Evolutionary conservation across 2,888 invertebrate genomes (phyloP), one percentile per base, ranked within the genome.

Genomic region (Acronicta leporina): DNA sequence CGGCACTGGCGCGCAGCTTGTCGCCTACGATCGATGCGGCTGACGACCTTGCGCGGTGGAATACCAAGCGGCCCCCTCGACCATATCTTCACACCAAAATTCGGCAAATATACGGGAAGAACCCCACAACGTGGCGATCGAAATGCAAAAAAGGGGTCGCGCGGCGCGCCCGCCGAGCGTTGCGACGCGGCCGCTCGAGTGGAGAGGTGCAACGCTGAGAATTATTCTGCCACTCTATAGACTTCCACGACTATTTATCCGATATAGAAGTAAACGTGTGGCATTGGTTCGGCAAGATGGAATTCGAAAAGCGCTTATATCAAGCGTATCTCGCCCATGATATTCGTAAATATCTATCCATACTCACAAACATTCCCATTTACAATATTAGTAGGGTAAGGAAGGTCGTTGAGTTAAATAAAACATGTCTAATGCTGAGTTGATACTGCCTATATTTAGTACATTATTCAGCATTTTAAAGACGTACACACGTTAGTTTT

Each of bases 21-120:
- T 80, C 81, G 70, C 71, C 73, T 69, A 68, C 85, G 87, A 91
- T 91, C 90, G 86, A 91, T 90, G 84, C 82, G 89, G 87, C 62
- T 88, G 84, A 82, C 82, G 89, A 90, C 87, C 90, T 87, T 89
- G 91, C 90, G 91, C 89, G 73, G 70, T 77, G 73, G 58, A 66
- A 68, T 68, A 27, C 51, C 63, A 60, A 42, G 53, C 46, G 57
- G 53, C 46, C 46, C 56, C 60, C 51, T 47, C 47, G 14, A 58
- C 53, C 45, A 30, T 58, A 60, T 72, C 68, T 65, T 68, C 44
- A 57, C 54, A 61, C 68, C 61, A 71, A 78, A 76, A 53, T 70
- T 68, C 62, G 42, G 49, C 10, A 61, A 69, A 73, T 49, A 55
- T 38, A 38, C 40, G 46, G 30, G 47, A 54, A 63, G 56, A 48